phyloP scores from a whole-genome alignment of 35 echinoderm and acorn worm species.

The Apostichopus japonicus region DNA sequence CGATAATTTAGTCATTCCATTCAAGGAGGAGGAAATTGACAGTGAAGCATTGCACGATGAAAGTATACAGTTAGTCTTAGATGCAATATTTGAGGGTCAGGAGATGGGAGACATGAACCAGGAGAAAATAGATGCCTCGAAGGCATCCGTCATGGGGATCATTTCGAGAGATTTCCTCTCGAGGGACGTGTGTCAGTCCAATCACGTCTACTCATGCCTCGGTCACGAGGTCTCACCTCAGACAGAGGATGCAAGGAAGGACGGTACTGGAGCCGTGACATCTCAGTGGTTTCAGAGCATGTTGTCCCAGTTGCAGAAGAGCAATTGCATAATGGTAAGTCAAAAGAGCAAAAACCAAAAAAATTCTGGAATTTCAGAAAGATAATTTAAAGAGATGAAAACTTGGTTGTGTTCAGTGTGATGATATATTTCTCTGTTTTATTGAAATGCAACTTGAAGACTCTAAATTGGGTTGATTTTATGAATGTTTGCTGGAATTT shows the following conservation, averaged over 20 bases:
- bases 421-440: too few species aligned
- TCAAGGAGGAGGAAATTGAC: not conserved
- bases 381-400: too few species aligned
- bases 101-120: not conserved
- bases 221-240: not conserved
- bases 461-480: too few species aligned
- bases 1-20: not conserved
- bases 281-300: slow-evolving; percentile 18
- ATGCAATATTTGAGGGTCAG: not conserved
- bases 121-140: not conserved
- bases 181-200: slow-evolving; percentile 10
- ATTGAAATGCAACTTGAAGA: too few species aligned
- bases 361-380: too few species aligned
- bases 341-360: too few species aligned
- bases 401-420: too few species aligned
- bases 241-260: not conserved
- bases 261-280: too few species aligned
- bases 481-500: too few species aligned
- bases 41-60: not conserved
- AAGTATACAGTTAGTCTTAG: not conserved
- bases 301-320: not conserved
- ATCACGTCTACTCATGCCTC: slow-evolving; percentile 3
- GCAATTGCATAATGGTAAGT: slow-evolving; percentile 9
- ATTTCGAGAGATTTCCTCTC: not conserved
- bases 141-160: not conserved